A percentile compares a stretch with the other conserved stretches of the same genome.
phyloP scores from a whole-genome alignment of 2,797 vertebrate species.

The Cossypha caffra region DNA sequence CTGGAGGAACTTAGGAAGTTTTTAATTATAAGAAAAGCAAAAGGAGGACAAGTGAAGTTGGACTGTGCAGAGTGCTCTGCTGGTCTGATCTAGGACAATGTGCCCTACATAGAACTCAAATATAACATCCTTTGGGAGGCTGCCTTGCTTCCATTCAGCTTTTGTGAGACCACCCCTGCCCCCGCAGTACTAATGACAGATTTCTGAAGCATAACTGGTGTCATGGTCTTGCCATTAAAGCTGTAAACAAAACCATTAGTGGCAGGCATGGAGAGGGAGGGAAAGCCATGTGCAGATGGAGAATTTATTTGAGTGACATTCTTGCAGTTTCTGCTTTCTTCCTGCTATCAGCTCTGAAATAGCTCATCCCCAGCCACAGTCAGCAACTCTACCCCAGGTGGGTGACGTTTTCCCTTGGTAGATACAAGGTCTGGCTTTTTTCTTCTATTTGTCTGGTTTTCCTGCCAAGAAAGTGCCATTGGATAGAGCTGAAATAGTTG shows the following conservation, averaged over 20 bases:
- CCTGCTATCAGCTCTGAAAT: constrained; percentile 45
- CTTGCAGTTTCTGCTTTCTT: constrained; percentile 22
- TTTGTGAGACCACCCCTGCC: constrained; percentile 33
- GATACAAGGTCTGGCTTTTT: constrained; percentile 7
- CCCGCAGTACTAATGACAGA: not conserved
- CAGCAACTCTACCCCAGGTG: constrained; percentile 49
- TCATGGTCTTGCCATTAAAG: not conserved
- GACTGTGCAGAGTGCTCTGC: constrained; percentile 34
- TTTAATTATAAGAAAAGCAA: constrained; percentile 65
- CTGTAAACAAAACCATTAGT: constrained; percentile 46
- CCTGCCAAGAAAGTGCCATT: constrained; percentile 44
- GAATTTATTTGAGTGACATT: constrained; percentile 18
- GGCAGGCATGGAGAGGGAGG: not conserved
- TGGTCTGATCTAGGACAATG: constrained; percentile 69
- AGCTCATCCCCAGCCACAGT: constrained; percentile 44
- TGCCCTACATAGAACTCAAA: constrained; percentile 67
- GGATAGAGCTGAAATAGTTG: constrained; percentile 15
- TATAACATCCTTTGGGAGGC: constrained; percentile 54
- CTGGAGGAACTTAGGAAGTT: constrained; percentile 43
- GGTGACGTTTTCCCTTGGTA: constrained; percentile 13
- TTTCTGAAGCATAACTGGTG: not conserved
- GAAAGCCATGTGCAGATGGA: not conserved
- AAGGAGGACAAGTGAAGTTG: constrained; percentile 45
- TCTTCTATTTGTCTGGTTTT: constrained; percentile 26
- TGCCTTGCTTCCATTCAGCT: constrained; percentile 49